Evolutionary conservation across 2,113 vertebrate genomes (phyloP).

Genomic region (Cyanistes caeruleus): DNA sequence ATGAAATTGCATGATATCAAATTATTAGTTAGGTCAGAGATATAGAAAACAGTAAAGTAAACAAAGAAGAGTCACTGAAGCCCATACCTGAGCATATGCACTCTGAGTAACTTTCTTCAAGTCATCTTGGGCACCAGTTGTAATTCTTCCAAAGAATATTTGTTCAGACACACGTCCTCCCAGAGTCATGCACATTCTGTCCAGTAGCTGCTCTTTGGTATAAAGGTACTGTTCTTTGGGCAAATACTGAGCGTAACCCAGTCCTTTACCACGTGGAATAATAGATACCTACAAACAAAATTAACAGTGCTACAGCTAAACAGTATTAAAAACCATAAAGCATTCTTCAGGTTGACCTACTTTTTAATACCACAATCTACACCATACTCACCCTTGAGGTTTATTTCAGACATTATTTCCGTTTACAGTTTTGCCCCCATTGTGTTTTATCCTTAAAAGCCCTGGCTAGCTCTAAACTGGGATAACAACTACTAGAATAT

Average conservation of each 20-base stretch:
- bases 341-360: neutral
- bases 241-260: constrained; percentile 97
- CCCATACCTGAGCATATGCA: constrained; percentile 91
- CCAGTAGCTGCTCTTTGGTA: constrained; percentile 94
- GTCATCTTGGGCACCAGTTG: constrained; percentile 96
- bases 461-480: constrained; percentile 32
- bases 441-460: constrained; percentile 37
- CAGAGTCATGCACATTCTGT: constrained; percentile 97
- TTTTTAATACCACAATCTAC: neutral
- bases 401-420: constrained; percentile 19
- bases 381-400: neutral
- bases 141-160: constrained; percentile 93
- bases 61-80: neutral
- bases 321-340: neutral
- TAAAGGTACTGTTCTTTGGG: constrained; percentile 96
- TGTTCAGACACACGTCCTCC: constrained; percentile 93
- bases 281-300: constrained; percentile 89
- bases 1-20: neutral
- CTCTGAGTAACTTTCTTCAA: constrained; percentile 95
- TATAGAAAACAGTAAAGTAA: neutral
- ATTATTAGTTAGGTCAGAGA: neutral
- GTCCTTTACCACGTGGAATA: constrained; percentile 92
- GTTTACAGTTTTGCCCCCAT: neutral
- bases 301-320: neutral
- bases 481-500: constrained; percentile 19